phyloP scores from a whole-genome alignment of 2,888 invertebrate species.

The Lithophane semibrunnea region DNA sequence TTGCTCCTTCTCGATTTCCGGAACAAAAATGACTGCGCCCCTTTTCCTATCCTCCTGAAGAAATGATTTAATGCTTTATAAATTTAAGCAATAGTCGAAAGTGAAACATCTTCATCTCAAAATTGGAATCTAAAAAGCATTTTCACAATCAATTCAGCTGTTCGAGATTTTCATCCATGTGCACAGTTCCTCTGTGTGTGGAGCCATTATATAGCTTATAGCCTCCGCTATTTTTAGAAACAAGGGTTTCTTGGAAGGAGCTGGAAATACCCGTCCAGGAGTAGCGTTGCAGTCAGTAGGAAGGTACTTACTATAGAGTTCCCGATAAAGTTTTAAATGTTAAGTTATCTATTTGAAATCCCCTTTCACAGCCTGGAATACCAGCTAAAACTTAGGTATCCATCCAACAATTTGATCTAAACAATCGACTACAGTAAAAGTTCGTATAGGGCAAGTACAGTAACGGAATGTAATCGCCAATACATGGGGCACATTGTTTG shows the following conservation, averaged over 20 bases:
- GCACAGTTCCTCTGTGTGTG: background rate
- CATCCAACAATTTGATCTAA: background rate
- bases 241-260: background rate
- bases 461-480: conserved; percentile 48
- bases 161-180: background rate
- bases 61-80: background rate
- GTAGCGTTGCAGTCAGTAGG: background rate
- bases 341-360: background rate
- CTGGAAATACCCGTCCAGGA: conserved; percentile 4
- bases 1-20: background rate
- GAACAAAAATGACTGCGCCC: background rate
- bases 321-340: background rate
- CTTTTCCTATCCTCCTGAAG: background rate
- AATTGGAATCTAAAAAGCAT: no score
- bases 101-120: background rate
- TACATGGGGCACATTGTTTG: conserved; percentile 58
- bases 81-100: conserved; percentile 12
- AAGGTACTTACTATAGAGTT: background rate
- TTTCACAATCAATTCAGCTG: background rate
- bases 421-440: conserved; percentile 6
- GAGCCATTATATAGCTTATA: background rate
- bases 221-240: conserved; percentile 6
- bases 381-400: background rate
- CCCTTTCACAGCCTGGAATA: background rate
- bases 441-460: conserved; percentile 38